Evolutionary conservation across 2,888 invertebrate genomes (phyloP).

Genomic region (Amphipyra tragopoginis): DNA sequence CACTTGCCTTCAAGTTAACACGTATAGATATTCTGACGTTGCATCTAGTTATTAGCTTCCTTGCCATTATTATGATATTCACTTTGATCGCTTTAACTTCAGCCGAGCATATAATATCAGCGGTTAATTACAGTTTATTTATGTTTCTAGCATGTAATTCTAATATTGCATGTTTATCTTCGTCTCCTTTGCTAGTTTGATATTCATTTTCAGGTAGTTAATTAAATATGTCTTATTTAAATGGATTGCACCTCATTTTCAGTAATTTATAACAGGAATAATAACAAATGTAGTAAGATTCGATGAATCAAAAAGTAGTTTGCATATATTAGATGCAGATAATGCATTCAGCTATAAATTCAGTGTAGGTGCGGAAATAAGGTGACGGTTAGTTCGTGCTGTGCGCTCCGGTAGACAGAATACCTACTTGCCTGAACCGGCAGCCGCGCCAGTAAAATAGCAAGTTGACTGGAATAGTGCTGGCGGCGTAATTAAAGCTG

Average conservation of each 20-base stretch:
- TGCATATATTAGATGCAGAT: constrained; percentile 51
- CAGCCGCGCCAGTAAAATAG: constrained; percentile 63
- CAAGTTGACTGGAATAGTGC: constrained; percentile 69
- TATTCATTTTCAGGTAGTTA: constrained; percentile 1
- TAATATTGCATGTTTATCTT: constrained; percentile 17
- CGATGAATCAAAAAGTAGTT: constrained; percentile 39
- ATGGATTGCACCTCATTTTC: neutral
- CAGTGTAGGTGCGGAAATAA: constrained; percentile 61
- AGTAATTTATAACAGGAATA: neutral
- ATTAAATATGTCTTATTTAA: neutral
- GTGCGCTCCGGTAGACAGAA: constrained; percentile 45
- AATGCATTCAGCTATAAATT: constrained; percentile 61
- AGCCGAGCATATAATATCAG: constrained; percentile 46
- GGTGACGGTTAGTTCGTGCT: constrained; percentile 59
- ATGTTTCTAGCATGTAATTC: constrained; percentile 17
- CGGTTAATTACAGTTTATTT: constrained; percentile 47
- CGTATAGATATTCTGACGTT: constrained; percentile 52
- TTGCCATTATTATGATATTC: constrained; percentile 60
- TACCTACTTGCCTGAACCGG: constrained; percentile 29
- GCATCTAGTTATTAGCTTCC: constrained; percentile 58
- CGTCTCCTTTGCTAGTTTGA: neutral
- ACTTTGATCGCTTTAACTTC: constrained; percentile 54
- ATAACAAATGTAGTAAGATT: constrained; percentile 1
- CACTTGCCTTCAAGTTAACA: constrained; percentile 57
- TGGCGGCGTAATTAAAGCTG: constrained; percentile 81